Conservation (phyloP, 2,113 vertebrate genomes). For the Ciconia boyciana region DNA sequence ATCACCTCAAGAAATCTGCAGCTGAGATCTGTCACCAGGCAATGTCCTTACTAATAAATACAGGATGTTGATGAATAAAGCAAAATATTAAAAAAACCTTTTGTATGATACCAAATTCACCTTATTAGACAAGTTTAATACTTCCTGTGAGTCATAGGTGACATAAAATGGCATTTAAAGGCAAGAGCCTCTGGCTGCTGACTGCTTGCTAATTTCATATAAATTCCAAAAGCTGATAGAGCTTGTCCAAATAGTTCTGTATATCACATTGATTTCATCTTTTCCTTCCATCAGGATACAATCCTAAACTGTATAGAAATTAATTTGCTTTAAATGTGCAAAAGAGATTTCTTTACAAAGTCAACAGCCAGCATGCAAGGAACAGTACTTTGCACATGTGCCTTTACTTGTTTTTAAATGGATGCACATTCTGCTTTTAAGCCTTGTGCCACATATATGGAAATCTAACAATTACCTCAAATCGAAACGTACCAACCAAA, state of each 20-base stretch:
- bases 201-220: neutral
- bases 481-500: neutral
- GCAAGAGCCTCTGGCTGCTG: neutral
- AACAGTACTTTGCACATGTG: neutral
- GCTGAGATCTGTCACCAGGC: slow-evolving; percentile 50
- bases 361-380: neutral
- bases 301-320: neutral
- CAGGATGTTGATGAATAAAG: slow-evolving; percentile 36
- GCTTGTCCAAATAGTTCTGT: neutral
- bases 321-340: neutral
- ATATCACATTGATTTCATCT: neutral
- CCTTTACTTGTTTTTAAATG: neutral
- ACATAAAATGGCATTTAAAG: neutral
- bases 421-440: neutral
- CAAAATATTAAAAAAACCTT: slow-evolving; percentile 2
- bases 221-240: neutral
- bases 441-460: neutral
- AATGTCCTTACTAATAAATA: slow-evolving; percentile 49
- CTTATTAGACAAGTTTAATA: neutral
- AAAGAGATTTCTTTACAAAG: neutral
- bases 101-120: neutral
- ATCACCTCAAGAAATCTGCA: slow-evolving; percentile 46
- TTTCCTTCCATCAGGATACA: neutral
- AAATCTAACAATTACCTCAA: neutral
- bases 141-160: neutral